These are phyloP conservation scores for Gavia stellata DNA, from an alignment of 2,113 vertebrate genomes.

Conservation along the genomic window DNA sequence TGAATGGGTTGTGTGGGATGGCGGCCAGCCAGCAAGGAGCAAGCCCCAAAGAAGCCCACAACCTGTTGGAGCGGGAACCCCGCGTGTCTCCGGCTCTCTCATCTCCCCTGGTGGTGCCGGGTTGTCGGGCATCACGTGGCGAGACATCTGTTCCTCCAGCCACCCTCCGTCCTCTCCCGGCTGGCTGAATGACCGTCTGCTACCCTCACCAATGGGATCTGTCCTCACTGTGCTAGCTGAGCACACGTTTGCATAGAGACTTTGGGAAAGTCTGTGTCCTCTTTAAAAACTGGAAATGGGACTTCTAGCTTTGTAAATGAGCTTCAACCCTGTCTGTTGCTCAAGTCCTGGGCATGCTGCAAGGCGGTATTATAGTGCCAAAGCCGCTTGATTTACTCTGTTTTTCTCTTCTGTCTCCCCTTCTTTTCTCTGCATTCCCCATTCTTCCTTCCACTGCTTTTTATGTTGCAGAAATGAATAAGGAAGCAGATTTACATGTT, in stretches of 20 bases:
- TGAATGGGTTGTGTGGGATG: background rate
- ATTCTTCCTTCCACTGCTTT: background rate
- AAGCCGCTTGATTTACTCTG: background rate
- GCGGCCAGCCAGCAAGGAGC: accelerated
- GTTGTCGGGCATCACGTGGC: background rate
- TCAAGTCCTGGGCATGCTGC: background rate
- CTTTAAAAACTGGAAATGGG: background rate
- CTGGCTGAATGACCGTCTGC: accelerated
- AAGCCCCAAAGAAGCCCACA: background rate
- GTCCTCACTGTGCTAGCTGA: background rate
- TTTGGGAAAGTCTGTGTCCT: background rate
- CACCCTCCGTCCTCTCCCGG: background rate
- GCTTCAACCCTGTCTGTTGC: background rate
- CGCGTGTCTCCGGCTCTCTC: accelerated
- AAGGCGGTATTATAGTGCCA: background rate
- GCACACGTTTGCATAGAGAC: background rate
- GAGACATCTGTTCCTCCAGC: background rate
- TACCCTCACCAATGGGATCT: background rate
- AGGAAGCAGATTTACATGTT: background rate
- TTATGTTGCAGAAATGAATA: background rate
- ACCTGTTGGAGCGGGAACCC: background rate
- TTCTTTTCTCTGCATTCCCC: background rate
- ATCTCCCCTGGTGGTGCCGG: accelerated
- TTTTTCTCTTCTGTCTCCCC: background rate
- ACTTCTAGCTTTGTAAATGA: background rate